Evolutionary conservation across 2,113 vertebrate species (phyloP).

Genomic region (Fulica atra): DNA sequence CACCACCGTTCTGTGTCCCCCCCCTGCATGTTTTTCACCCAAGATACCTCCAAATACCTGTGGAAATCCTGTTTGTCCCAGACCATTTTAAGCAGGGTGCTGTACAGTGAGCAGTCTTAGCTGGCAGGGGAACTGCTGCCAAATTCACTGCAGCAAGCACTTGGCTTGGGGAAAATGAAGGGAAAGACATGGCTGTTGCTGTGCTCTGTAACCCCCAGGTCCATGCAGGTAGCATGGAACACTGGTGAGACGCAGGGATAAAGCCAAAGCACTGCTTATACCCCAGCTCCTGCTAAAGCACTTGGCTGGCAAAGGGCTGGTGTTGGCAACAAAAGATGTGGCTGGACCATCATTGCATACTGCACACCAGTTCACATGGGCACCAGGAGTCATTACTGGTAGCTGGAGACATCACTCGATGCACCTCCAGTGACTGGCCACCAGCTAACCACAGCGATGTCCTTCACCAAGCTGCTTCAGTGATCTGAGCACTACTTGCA

Average conservation of each 20-base stretch:
- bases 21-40: background rate
- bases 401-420: background rate
- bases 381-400: background rate
- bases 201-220: background rate
- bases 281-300: background rate
- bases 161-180: background rate
- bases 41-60: background rate
- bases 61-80: background rate
- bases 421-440: background rate
- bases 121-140: background rate
- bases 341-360: background rate
- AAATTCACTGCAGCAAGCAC: background rate
- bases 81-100: background rate
- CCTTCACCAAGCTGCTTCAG: background rate
- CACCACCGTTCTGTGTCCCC: background rate
- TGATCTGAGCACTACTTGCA: background rate
- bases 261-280: background rate
- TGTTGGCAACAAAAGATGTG: background rate
- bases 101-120: background rate
- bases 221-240: background rate
- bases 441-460: background rate
- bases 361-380: background rate
- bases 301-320: background rate
- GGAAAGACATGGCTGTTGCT: background rate
- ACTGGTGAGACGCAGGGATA: rapidly evolving